These are phyloP conservation scores for Gallinago nigripennis DNA, from an alignment of 2,797 vertebrate species.

Conservation along the genomic window DNA sequence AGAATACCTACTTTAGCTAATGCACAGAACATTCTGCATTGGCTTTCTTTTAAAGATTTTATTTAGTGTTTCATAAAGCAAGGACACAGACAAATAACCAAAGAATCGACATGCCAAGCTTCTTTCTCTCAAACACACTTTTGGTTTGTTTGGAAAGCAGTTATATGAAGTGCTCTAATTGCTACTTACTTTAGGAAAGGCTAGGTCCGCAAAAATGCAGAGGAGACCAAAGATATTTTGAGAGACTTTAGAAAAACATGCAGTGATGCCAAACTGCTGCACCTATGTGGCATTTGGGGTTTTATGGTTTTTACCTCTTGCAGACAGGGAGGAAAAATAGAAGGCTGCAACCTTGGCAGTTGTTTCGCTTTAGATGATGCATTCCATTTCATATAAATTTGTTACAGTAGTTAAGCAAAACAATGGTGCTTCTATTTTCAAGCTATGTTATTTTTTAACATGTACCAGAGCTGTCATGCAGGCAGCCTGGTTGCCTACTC, in stretches of 20 bases:
- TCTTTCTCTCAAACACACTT: not conserved
- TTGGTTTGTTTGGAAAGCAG: conserved; percentile 59
- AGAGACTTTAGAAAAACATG: conserved; percentile 27
- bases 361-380: conserved; percentile 38
- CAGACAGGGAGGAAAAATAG: not conserved
- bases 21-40: not conserved
- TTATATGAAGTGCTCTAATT: conserved; percentile 44
- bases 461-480: conserved; percentile 69
- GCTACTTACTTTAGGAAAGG: conserved; percentile 33
- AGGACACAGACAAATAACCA: not conserved
- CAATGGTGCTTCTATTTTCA: conserved; percentile 78
- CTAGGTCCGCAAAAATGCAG: conserved; percentile 11
- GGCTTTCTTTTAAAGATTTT: not conserved
- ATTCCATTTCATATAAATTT: conserved; percentile 71
- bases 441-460: conserved; percentile 67
- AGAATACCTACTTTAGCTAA: not conserved
- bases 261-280: not conserved
- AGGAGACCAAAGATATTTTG: conserved; percentile 35
- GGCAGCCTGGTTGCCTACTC: conserved; percentile 70
- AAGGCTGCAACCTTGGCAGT: not conserved
- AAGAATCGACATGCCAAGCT: not conserved
- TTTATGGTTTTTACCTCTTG: conserved; percentile 21
- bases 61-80: conserved; percentile 11
- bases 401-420: conserved; percentile 74
- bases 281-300: not conserved